Percentiles rank a stretch among this genome's conserved stretches.
These are phyloP conservation scores for Neocrepidodera transversa DNA, from an alignment of 2,888 invertebrate species.

Conservation along the genomic window DNA sequence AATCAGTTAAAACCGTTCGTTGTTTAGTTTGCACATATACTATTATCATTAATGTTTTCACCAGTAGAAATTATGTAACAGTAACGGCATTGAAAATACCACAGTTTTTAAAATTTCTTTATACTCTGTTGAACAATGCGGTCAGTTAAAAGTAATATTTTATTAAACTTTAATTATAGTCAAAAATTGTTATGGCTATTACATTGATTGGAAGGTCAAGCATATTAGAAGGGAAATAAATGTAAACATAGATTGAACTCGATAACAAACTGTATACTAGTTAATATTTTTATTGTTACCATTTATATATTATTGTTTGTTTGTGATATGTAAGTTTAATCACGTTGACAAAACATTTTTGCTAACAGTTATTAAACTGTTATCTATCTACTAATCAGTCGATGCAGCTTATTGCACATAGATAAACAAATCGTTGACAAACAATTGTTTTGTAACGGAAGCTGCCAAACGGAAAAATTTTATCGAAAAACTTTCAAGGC, in stretches of 20 bases:
- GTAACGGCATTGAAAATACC: constrained; percentile 23
- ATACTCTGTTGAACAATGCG: constrained; percentile 23
- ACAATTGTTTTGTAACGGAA: not conserved
- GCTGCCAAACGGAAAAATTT: not conserved
- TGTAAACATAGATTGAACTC: not conserved
- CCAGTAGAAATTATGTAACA: constrained; percentile 17
- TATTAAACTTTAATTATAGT: constrained; percentile 20
- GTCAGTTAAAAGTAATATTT: constrained; percentile 20
- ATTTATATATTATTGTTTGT: too few relatives aligned
- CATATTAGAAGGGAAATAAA: constrained; percentile 20
- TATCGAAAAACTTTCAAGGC: too few relatives aligned
- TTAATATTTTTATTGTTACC: not conserved
- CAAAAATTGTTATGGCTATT: constrained; percentile 26
- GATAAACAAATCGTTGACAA: not conserved
- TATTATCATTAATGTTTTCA: constrained; percentile 16
- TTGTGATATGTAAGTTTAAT: too few relatives aligned
- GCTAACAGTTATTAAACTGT: not conserved
- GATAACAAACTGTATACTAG: not conserved
- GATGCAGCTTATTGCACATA: not conserved
- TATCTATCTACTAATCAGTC: constrained; percentile 3
- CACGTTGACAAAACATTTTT: not conserved
- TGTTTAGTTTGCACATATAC: constrained; percentile 6
- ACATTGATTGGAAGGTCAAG: constrained; percentile 30
- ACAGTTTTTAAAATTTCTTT: constrained; percentile 20
- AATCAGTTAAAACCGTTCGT: constrained; percentile 14